phyloP scores from a whole-genome alignment of 2,888 invertebrate species.

The Pseudococcus longispinus region DNA sequence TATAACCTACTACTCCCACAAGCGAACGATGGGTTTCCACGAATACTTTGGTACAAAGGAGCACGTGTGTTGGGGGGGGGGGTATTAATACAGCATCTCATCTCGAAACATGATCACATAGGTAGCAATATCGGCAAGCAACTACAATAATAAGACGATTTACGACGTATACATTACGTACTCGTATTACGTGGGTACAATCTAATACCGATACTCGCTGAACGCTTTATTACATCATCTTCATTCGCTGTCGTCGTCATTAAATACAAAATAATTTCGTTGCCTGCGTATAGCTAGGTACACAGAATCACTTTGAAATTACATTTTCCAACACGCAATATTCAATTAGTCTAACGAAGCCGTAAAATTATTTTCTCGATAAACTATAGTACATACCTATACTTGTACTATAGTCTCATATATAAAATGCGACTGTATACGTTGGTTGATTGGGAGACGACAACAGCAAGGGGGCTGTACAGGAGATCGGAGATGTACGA shows the following conservation, averaged over 20 bases:
- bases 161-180: background rate
- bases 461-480: background rate
- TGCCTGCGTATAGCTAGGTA: background rate
- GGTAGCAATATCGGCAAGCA: background rate
- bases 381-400: background rate
- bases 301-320: constrained; percentile 26
- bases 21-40: background rate
- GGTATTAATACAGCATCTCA: background rate
- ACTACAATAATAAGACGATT: background rate
- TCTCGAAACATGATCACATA: background rate
- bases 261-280: background rate
- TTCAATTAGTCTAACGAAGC: constrained; percentile 16
- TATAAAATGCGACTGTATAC: background rate
- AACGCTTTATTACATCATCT: background rate
- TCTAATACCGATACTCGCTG: background rate
- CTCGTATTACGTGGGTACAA: background rate
- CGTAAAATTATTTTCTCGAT: constrained; percentile 17
- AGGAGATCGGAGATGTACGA: background rate
- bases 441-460: background rate
- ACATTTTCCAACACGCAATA: constrained; percentile 7
- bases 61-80: too few relatives aligned
- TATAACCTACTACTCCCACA: background rate
- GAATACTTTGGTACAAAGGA: background rate
- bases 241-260: background rate
- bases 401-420: background rate